Evolutionary conservation across 2,113 vertebrate genomes (phyloP), one percentile per base, ranked within the genome.

Genomic region (Nannobrachium achirus): DNA sequence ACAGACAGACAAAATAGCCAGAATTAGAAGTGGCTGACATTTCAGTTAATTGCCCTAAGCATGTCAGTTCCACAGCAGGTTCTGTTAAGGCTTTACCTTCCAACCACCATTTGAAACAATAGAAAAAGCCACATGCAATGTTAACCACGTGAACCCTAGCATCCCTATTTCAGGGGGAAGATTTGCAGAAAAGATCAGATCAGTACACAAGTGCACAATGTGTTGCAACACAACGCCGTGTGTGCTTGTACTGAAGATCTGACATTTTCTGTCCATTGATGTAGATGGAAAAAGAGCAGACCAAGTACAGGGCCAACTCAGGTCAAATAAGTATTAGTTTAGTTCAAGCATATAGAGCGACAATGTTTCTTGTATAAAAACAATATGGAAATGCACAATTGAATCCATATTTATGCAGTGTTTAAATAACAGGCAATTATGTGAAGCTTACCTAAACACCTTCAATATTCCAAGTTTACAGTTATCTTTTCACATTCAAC

Each of bases 21-120:
- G 88, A 90, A 91, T 92, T 91, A 91, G 88, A 91, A 89, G 81
- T 73, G 88, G 56, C 87, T 92, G 89, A 92, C 90, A 92, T 93
- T 92, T 91, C 84, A 88, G 86, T 90, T 91, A 91, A 93, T 90
- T 90, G 89, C 85, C 76, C 61, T 78, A 77, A 87, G 80, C 78
- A 76, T 86, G 79, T 81, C 69, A 78, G 76, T 82, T 84, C 76
- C 53, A 63, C 75, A 73, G 79, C 84, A 83, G 83, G 79, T 89
- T 84, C 63, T 73, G 73, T 82, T 84, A 86, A 83, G 78, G 73
- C 72, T 63, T 86, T 64, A 71, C 68, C 70, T 77, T 76, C 62
- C 42, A 42, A 50, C 15, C 45, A 16, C 44, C 10, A 45, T 63
- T 50, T 56, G 19, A 56, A 70, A 58, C 46, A 11, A 61, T n/a